Base-by-base conservation (phyloP, 2,888 invertebrate species). In the Mimas tiliae region DNA sequence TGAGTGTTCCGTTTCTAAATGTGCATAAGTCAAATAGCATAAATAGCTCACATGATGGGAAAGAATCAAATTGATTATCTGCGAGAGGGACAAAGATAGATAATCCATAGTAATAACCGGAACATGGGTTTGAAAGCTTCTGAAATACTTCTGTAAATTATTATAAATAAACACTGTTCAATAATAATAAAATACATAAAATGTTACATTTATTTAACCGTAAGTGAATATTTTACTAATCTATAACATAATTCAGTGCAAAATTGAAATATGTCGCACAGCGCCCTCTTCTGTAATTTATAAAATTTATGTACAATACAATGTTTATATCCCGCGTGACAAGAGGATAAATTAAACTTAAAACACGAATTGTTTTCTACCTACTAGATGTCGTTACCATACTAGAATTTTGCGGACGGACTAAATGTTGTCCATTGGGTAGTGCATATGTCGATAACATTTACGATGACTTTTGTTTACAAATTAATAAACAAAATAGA, bases 401-500 rank as follows among this genome's bases (percentile, higher is more conserved):
- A 38, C 19, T 42, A 7, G 14, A 1, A 53, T 14, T 1, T 53
- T 16, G 19, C 11, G 4, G 19, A 12, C 3, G 11, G 11, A 58
- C 42, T 42, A 38, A 16, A 16, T 2, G n/a, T 33, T 55, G 11
- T 42, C 58, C 1, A 12, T 58, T 42, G 58, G 42, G 58, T 38
- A 42, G 64, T 45, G 67, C 48, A 67, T 47, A 63, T 38, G 48
- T 65, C 47, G 68, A 65, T 67, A 68, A 55, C 27, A 48, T 58
- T 53, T 48, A 69, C 55, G 63, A 64, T 51, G 58, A 48, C 27
- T 67, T 19, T 51, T 67, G 53, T 47, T 67, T 63, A 67, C 64
- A 45, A 45, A 45, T 42, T 42, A 6, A 9, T 45, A 42, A 42
- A 19, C 19, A 9, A 64, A 45, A 63, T 62, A 21, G 62, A 52